Evolutionary conservation across 2,888 invertebrate species (phyloP).

Genomic region (Parthenolecanium corni): DNA sequence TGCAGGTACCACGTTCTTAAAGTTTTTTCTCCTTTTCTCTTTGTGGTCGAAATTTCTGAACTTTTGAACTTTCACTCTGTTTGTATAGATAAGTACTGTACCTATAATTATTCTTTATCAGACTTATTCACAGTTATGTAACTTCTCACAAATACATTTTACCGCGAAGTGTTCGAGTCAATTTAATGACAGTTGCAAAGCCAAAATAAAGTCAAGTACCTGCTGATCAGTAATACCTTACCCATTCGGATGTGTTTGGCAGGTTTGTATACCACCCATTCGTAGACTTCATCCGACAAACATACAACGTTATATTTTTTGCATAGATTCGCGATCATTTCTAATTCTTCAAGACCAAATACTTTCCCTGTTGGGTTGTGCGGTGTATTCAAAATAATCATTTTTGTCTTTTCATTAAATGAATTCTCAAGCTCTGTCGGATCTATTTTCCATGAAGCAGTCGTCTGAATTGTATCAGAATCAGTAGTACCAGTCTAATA

Average conservation of each 20-base stretch:
- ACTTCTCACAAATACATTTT: too few relatives aligned
- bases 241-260: conserved; percentile 82
- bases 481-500: background rate
- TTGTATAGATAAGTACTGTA: too few relatives aligned
- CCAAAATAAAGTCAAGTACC: too few relatives aligned
- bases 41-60: too few relatives aligned
- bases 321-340: conserved; percentile 73
- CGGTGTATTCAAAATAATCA: conserved; percentile 92
- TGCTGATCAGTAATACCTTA: too few relatives aligned
- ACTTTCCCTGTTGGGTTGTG: conserved; percentile 97
- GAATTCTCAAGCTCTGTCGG: conserved; percentile 61
- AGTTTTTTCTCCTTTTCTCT: too few relatives aligned
- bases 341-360: conserved; percentile 54
- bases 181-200: too few relatives aligned
- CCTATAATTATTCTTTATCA: too few relatives aligned
- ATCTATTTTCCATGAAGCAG: conserved; percentile 69
- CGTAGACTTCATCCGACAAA: conserved; percentile 94
- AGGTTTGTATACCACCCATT: conserved; percentile 85
- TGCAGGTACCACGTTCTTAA: too few relatives aligned
- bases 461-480: background rate
- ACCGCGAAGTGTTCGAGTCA: too few relatives aligned
- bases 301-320: conserved; percentile 86
- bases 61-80: too few relatives aligned
- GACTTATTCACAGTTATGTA: too few relatives aligned
- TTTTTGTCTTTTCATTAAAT: conserved; percentile 82